Evolutionary conservation across 2,113 vertebrate genomes (phyloP).

Genomic region (Grallaria varia): DNA sequence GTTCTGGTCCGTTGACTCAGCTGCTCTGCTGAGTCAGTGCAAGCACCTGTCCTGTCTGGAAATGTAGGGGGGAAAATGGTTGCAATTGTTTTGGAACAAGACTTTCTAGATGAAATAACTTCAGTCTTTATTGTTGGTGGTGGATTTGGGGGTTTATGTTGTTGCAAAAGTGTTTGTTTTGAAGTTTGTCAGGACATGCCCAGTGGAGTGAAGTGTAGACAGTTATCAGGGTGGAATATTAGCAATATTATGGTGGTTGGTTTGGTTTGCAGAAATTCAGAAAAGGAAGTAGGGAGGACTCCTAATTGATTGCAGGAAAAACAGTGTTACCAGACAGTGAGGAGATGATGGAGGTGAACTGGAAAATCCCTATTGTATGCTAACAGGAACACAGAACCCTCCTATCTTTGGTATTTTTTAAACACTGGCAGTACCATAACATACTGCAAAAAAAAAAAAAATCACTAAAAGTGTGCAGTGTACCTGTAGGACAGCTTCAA

Average conservation of each 20-base stretch:
- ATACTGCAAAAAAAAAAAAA: background rate
- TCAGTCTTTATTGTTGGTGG: background rate
- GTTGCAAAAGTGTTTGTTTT: background rate
- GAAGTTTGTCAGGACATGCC: background rate
- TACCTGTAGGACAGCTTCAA: conserved; percentile 59
- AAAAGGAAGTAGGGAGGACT: background rate
- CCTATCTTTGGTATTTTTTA: background rate
- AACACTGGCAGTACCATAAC: background rate
- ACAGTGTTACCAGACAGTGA: background rate
- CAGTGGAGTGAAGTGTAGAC: background rate
- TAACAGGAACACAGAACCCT: background rate
- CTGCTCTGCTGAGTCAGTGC: background rate
- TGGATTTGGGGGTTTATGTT: background rate
- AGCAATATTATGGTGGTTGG: background rate
- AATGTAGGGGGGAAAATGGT: background rate
- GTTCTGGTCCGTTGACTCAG: background rate
- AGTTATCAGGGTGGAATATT: background rate
- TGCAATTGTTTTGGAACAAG: background rate
- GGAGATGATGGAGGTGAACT: background rate
- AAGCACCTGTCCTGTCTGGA: background rate
- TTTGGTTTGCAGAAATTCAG: background rate
- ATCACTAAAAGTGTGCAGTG: conserved; percentile 32
- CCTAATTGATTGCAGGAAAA: background rate
- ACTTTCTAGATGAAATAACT: background rate
- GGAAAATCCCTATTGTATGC: background rate